These are phyloP conservation scores for Camponotus floridanus DNA, from an alignment of 1,140 invertebrate species.

Conservation along the genomic window DNA sequence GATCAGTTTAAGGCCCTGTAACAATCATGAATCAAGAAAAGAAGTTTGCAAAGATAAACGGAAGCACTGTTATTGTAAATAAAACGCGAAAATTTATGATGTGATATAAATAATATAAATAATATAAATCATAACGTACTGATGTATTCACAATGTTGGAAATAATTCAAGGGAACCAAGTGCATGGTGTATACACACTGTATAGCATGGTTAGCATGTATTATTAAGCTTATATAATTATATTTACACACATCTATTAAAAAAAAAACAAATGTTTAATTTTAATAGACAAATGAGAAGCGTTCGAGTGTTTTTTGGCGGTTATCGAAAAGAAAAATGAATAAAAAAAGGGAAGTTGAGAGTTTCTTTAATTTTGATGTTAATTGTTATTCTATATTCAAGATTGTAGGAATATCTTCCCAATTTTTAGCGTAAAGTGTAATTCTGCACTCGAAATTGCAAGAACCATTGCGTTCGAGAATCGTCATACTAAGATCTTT, in stretches of 20 bases:
- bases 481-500: conserved; percentile 6
- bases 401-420: conserved; percentile 41
- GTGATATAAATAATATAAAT: conserved; percentile 61
- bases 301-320: conserved; percentile 59
- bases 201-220: conserved; percentile 54
- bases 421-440: conserved; percentile 25
- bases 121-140: conserved; percentile 54
- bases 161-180: conserved; percentile 52
- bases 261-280: conserved; percentile 50
- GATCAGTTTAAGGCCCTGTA: conserved; percentile 41
- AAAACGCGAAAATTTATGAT: conserved; percentile 57
- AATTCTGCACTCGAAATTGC: conserved; percentile 41
- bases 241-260: conserved; percentile 57
- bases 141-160: conserved; percentile 46
- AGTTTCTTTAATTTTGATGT: conserved; percentile 51
- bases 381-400: conserved; percentile 61
- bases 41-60: neutral
- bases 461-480: neutral
- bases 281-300: conserved; percentile 46
- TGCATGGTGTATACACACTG: conserved; percentile 52
- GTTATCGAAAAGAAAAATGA: conserved; percentile 57
- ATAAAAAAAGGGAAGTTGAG: neutral
- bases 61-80: conserved; percentile 62
- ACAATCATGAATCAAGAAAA: neutral
- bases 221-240: conserved; percentile 63